Evolutionary conservation across 1,140 invertebrate species (phyloP), one percentile per base, ranked within the genome.

Genomic region (Drosophila ogumai): DNA sequence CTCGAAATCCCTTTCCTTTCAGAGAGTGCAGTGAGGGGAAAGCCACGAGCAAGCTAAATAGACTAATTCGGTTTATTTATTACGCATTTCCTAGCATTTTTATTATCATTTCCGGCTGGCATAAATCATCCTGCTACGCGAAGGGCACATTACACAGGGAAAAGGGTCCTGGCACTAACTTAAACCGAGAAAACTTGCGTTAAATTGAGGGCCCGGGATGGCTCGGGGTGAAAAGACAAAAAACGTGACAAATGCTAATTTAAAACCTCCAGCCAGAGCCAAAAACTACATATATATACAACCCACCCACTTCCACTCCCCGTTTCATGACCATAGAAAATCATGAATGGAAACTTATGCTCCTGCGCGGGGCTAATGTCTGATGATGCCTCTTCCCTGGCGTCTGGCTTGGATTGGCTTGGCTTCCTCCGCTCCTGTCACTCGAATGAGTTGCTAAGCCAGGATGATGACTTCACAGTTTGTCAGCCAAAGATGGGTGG

Each of bases 401-500:
- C 41, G 73, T 40, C 72, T 71, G 67, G 49, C 43, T 55, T 36
- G 34, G 34, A 22, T 54, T 56, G 40, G 22, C 17, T 34, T 49
- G 34, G 25, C 32, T 40, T 72, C 46, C 34, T 59, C 31, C 36
- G 32, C 44, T 73, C 31, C 79, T 82, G 75, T 85, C 72, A 64
- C 52, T 82, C 81, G 82, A 90, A 91, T 86, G 87, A 90, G 80
- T 91, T 91, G 87, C 85, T 91, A 87, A 91, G 87, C 81, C 72
- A 81, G 81, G 82, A 86, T 91, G 90, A 91, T 91, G 90, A 91
- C 90, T 91, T 91, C 75, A 91, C 90, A 86, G 80, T 86, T 91
- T 88, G 84, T 79, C 84, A 94, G 94, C 52, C 68, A 79, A 28
- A 79, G 43, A 50, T 66, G 65, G 65, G 52, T 67, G 60, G 55